These are phyloP conservation scores for Littorina saxatilis DNA, from an alignment of 1,140 invertebrate species.

Conservation along the genomic window DNA sequence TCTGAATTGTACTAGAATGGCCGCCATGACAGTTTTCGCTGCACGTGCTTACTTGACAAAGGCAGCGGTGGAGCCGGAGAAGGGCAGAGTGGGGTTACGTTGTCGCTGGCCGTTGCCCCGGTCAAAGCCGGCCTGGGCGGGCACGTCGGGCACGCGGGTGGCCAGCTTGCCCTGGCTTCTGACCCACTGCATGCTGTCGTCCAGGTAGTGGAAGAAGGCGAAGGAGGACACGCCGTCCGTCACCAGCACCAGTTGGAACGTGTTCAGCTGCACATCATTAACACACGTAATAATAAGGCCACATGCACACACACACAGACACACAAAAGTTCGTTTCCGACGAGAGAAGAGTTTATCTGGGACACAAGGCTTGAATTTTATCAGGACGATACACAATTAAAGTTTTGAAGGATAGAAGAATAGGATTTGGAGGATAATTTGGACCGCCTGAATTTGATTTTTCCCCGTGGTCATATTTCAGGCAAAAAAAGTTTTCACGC, in stretches of 20 bases:
- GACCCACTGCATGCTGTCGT: conserved; percentile 93
- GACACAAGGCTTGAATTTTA: no score
- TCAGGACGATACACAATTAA: no score
- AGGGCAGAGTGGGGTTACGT: conserved; percentile 79
- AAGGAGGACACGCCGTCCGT: conserved; percentile 89
- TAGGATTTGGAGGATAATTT: no score
- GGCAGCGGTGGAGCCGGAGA: conserved; percentile 90
- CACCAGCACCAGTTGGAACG: conserved; percentile 89
- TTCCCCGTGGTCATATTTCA: no score
- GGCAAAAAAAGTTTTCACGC: no score
- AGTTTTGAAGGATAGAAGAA: no score
- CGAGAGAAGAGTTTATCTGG: no score
- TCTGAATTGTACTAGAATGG: no score
- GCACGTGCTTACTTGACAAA: conserved; percentile 81
- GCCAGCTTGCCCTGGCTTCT: conserved; percentile 81
- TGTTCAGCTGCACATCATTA: conserved; percentile 82
- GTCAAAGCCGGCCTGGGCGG: conserved; percentile 94
- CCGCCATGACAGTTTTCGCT: no score
- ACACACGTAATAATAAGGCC: conserved; percentile 37
- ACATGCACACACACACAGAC: conserved; percentile 5
- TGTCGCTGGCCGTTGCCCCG: conserved; percentile 84
- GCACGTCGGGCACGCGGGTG: conserved; percentile 85
- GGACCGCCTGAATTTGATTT: no score
- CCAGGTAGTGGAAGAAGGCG: conserved; percentile 90
- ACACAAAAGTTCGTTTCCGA: no score